Conservation (phyloP, 2,888 invertebrate genomes). For the Mongoloraphidia duomilia region DNA sequence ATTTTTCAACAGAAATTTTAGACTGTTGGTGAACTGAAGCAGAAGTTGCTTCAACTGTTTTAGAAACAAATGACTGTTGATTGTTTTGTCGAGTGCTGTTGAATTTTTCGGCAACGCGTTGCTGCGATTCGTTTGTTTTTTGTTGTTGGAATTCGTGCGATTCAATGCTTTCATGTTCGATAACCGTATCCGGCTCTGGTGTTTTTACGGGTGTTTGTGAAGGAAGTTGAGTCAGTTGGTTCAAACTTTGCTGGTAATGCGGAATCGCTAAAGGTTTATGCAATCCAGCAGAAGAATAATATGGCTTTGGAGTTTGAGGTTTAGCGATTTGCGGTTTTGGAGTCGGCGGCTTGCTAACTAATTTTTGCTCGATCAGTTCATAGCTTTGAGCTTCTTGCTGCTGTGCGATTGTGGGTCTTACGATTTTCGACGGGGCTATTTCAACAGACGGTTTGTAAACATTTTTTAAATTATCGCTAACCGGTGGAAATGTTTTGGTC, state of each 20-base stretch:
- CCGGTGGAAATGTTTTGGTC: slow-evolving; percentile 28
- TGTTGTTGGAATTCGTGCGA: slow-evolving; percentile 2
- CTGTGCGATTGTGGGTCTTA: neutral
- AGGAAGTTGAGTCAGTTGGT: slow-evolving; percentile 31
- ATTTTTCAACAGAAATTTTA: too few relatives aligned
- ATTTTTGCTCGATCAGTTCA: neutral
- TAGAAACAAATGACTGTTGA: too few relatives aligned
- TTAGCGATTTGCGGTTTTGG: neutral
- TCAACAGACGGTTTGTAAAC: slow-evolving; percentile 18
- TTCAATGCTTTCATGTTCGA: slow-evolving; percentile 29
- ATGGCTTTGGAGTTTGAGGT: slow-evolving; percentile 10
- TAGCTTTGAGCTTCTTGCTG: neutral
- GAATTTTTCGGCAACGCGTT: neutral
- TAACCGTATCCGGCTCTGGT: slow-evolving; percentile 35
- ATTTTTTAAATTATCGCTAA: slow-evolving; percentile 29
- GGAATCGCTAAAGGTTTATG: slow-evolving; percentile 44
- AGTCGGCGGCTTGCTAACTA: neutral
- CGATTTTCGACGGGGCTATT: slow-evolving; percentile 2
- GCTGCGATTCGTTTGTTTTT: neutral
- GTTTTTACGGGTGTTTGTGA: slow-evolving; percentile 42
- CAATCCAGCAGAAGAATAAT: slow-evolving; percentile 32
- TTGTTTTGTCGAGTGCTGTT: neutral
- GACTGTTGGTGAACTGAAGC: too few relatives aligned
- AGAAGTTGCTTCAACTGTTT: too few relatives aligned
- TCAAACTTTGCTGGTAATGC: slow-evolving; percentile 41